Evolutionary conservation across 2,888 invertebrate species (phyloP).

Genomic region (Camptogramma bilineatum): DNA sequence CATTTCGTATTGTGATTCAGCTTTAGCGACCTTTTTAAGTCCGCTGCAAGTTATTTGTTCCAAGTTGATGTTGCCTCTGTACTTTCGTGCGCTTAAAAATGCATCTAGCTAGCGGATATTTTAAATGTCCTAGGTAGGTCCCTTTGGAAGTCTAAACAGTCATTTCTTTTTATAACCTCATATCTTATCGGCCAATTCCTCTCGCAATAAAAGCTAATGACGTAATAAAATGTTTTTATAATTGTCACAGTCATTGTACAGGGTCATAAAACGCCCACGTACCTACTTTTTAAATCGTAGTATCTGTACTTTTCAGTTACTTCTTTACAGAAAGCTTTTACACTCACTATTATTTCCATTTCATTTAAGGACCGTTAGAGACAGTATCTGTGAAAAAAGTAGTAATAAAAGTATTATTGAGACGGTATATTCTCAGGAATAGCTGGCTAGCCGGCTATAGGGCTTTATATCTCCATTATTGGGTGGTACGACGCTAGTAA

Average conservation of each 20-base stretch:
- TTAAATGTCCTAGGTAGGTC: neutral
- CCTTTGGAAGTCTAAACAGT: neutral
- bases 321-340: constrained; percentile 7
- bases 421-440: constrained; percentile 44
- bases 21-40: too few relatives aligned
- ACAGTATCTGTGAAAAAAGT: neutral
- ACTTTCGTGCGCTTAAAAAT: neutral
- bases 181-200: constrained; percentile 46
- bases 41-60: too few relatives aligned
- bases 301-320: constrained; percentile 33
- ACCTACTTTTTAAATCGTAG: constrained; percentile 34
- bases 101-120: neutral
- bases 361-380: neutral
- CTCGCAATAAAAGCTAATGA: constrained; percentile 55
- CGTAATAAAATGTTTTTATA: constrained; percentile 53
- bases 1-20: too few relatives aligned
- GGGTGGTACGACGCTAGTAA: constrained; percentile 65
- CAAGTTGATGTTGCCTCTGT: too few relatives aligned
- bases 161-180: constrained; percentile 33
- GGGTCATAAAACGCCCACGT: constrained; percentile 39
- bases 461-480: constrained; percentile 72
- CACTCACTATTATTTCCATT: neutral
- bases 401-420: constrained; percentile 17
- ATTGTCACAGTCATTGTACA: constrained; percentile 47
- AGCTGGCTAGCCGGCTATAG: constrained; percentile 47